These are phyloP conservation scores for Diplosoma virens DNA, from an alignment of 23 tunicate genomes.

Conservation along the genomic window DNA sequence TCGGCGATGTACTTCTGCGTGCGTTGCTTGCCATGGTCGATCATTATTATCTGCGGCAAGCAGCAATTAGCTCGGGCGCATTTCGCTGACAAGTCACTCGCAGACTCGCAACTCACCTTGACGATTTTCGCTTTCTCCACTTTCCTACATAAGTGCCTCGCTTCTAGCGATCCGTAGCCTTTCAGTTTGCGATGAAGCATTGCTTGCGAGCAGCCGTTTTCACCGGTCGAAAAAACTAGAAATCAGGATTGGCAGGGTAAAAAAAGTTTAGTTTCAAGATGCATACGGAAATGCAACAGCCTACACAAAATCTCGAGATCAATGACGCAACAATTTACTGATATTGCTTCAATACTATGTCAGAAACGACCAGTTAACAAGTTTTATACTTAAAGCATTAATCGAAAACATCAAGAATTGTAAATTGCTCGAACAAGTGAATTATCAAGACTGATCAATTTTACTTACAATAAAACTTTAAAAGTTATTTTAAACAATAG, in stretches of 20 bases:
- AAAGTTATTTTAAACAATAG: too few relatives aligned
- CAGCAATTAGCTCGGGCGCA: background rate
- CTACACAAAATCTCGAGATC: background rate
- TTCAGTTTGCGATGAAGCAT: conserved; percentile 30
- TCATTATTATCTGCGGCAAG: conserved; percentile 49
- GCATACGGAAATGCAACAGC: background rate
- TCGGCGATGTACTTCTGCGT: conserved; percentile 63
- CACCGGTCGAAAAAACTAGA: conserved; percentile 42
- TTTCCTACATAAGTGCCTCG: conserved; percentile 48
- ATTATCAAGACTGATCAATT: too few relatives aligned
- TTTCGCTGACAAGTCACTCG: background rate
- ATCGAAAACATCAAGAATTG: too few relatives aligned
- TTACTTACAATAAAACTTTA: too few relatives aligned
- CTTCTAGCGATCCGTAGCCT: conserved; percentile 75
- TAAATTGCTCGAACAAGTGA: too few relatives aligned
- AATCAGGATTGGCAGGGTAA: too few relatives aligned
- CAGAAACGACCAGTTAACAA: too few relatives aligned
- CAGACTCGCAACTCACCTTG: conserved; percentile 23
- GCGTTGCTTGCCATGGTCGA: conserved; percentile 69
- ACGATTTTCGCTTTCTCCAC: conserved; percentile 37
- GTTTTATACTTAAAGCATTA: too few relatives aligned
- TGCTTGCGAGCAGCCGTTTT: conserved; percentile 62
- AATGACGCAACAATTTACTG: too few relatives aligned
- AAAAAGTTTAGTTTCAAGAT: background rate
- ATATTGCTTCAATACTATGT: too few relatives aligned